Conservation (phyloP, 2,797 vertebrate species). For the Crocidura indochinensis region DNA sequence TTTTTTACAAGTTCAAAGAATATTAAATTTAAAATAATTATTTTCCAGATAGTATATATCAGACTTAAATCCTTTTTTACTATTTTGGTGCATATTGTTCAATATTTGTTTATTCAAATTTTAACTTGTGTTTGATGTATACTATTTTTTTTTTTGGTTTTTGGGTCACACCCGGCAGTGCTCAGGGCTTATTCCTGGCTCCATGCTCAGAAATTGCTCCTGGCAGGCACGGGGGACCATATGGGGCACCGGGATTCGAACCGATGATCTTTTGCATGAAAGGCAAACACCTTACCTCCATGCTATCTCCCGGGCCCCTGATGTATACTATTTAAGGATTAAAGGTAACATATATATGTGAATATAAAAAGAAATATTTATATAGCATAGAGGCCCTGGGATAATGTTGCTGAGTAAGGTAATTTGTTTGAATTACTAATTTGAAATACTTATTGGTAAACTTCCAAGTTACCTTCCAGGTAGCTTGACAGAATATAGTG, state of each 20-base stretch:
- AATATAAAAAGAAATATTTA: constrained; percentile 13
- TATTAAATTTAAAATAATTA: constrained; percentile 60
- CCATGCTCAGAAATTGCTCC: too few relatives aligned
- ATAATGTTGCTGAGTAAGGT: neutral
- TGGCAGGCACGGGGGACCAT: too few relatives aligned
- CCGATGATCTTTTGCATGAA: too few relatives aligned
- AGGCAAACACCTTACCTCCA: too few relatives aligned
- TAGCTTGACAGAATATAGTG: constrained; percentile 17
- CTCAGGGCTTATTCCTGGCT: too few relatives aligned
- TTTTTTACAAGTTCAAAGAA: constrained; percentile 34
- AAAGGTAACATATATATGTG: constrained; percentile 5
- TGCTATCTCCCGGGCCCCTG: too few relatives aligned
- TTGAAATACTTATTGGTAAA: constrained; percentile 37
- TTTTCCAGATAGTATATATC: constrained; percentile 38
- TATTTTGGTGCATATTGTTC: constrained; percentile 10
- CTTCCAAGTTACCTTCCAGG: constrained; percentile 41
- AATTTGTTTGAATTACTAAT: neutral
- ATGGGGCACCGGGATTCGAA: too few relatives aligned
- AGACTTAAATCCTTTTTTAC: constrained; percentile 48
- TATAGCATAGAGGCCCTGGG: constrained; percentile 14
- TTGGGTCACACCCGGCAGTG: too few relatives aligned
- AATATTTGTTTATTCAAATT: constrained; percentile 21
- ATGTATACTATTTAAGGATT: neutral
- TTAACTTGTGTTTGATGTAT: constrained; percentile 56
- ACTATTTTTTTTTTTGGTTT: too few relatives aligned